phyloP scores from a whole-genome alignment of 2,888 invertebrate species.

The Oxyteleia sp. region DNA sequence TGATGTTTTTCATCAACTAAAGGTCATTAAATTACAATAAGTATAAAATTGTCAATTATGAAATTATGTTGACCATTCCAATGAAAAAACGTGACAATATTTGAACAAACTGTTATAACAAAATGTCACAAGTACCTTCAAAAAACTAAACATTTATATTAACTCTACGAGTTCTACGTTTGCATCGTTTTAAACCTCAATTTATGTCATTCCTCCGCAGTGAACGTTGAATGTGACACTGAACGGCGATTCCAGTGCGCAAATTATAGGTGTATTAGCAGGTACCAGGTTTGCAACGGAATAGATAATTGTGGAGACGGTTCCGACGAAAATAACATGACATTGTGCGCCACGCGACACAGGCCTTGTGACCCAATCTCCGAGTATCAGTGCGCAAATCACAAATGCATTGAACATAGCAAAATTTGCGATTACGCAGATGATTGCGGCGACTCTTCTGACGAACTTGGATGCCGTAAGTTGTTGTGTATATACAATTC shows the following conservation, averaged over 20 bases:
- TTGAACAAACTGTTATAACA: too few species aligned
- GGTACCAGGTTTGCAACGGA: constrained; percentile 96
- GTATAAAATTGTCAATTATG: too few species aligned
- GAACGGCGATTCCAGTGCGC: constrained; percentile 95
- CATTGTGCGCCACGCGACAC: constrained; percentile 93
- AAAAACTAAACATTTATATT: too few species aligned
- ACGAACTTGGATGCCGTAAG: constrained; percentile 96
- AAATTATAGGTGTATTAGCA: constrained; percentile 95
- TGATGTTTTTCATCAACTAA: too few species aligned
- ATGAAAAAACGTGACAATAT: too few species aligned
- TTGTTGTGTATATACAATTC: background rate
- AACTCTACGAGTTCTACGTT: too few species aligned
- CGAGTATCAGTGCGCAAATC: constrained; percentile 96
- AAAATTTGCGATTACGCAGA: constrained; percentile 96
- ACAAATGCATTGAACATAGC: constrained; percentile 93
- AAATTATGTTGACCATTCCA: too few species aligned
- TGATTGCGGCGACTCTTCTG: constrained; percentile 96
- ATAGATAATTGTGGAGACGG: constrained; percentile 98
- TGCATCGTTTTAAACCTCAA: too few species aligned
- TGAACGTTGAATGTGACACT: constrained; percentile 95
- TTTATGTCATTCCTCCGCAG: constrained; percentile 81
- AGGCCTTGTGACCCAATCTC: constrained; percentile 92
- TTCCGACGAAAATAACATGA: constrained; percentile 98
- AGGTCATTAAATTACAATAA: too few species aligned
- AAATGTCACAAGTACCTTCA: too few species aligned